Evolutionary conservation across 1,140 invertebrate species (phyloP).

Genomic region (Danaus melanippus): DNA sequence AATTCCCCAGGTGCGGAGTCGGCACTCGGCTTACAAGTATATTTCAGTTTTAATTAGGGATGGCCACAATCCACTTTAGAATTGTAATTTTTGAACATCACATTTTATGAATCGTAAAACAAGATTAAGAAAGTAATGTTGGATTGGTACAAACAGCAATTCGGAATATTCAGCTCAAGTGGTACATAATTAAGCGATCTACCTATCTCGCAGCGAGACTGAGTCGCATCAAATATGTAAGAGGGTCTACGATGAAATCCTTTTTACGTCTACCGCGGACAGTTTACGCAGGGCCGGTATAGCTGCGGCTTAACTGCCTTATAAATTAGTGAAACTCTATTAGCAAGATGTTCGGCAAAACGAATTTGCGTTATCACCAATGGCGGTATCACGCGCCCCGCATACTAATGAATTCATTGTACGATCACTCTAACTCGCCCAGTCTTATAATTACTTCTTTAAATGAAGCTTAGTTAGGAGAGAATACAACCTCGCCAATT

Average conservation of each 20-base stretch:
- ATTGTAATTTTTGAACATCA: constrained; percentile 7
- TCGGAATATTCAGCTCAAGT: constrained; percentile 45
- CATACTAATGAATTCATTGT: constrained; percentile 56
- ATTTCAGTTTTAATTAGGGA: constrained; percentile 63
- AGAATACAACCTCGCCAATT: constrained; percentile 42
- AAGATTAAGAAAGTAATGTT: not conserved
- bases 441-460: constrained; percentile 65
- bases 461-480: constrained; percentile 47
- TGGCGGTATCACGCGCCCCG: constrained; percentile 47
- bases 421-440: constrained; percentile 48
- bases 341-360: constrained; percentile 68
- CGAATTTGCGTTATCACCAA: constrained; percentile 71
- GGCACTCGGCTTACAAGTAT: constrained; percentile 52
- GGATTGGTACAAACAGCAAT: constrained; percentile 32
- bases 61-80: constrained; percentile 44
- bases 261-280: constrained; percentile 61
- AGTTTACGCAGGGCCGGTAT: constrained; percentile 56
- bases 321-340: constrained; percentile 73
- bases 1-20: constrained; percentile 48
- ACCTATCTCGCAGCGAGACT: constrained; percentile 47
- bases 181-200: constrained; percentile 62
- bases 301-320: constrained; percentile 59
- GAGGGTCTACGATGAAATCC: constrained; percentile 60
- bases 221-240: constrained; percentile 65
- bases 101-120: not conserved